Conservation (phyloP, 2,797 vertebrate species). For the Forpus xanthops region DNA sequence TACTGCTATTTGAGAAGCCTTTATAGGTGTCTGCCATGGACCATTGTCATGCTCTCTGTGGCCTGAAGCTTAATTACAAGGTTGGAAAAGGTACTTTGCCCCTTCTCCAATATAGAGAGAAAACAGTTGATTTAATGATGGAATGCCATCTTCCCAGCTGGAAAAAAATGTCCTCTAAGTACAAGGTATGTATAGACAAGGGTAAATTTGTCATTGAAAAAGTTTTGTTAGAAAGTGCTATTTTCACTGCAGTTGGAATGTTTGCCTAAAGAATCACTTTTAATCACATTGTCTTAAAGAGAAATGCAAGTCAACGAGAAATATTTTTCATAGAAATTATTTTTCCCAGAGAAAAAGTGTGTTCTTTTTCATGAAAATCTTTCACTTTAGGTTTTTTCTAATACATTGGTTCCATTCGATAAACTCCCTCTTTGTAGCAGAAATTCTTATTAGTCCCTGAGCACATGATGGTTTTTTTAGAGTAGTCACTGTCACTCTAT, state of each 20-base stretch:
- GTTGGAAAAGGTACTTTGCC: background rate
- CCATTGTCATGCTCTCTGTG: background rate
- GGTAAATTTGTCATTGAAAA: background rate
- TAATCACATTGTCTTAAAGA: background rate
- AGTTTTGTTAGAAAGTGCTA: background rate
- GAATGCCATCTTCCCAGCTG: background rate
- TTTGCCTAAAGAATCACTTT: background rate
- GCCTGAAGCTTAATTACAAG: background rate
- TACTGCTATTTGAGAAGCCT: background rate
- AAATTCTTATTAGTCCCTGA: background rate
- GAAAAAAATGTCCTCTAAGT: background rate
- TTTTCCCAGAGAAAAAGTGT: background rate
- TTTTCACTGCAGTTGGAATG: background rate
- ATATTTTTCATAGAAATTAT: background rate
- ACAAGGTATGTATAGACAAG: background rate
- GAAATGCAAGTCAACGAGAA: background rate
- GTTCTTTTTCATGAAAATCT: background rate
- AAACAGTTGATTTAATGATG: background rate
- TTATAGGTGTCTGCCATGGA: background rate
- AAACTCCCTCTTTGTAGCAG: background rate
- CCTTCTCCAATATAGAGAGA: background rate
- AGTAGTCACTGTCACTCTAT: background rate
- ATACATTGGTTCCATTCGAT: background rate
- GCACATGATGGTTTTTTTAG: background rate
- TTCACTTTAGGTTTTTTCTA: background rate